Base-by-base conservation (phyloP, 2,797 vertebrate genomes). In the Poecilia velifera region DNA sequence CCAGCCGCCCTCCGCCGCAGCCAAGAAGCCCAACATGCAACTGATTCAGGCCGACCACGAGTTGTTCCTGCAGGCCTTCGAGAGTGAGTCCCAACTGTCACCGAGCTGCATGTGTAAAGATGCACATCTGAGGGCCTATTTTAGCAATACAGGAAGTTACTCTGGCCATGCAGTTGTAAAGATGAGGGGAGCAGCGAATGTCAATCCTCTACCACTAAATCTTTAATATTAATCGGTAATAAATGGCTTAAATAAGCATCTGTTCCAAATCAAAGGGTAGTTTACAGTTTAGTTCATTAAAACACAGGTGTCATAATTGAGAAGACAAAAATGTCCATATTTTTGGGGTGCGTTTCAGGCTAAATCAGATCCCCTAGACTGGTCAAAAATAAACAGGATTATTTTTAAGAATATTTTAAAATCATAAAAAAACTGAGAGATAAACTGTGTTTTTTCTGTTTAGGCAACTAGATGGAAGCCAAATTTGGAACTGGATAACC, bases 31-130 rank as follows among this genome's bases (percentile, higher is more conserved):
- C 92, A 98, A 96, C 94, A 97, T 97, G 96, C 97, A 98, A 87
- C 96, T 97, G 88, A 93, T 97, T 82, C 97, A 97, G 95, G 97
- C 97, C 91, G 98, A 98, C 96, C 98, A 98, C 94, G 97, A 98
- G 95, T 95, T 99, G 87, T 98, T 98, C 96, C 95, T 99, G 80
- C 97, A 98, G 96, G 97, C 97, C 94, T 99, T 99, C 92, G 97
- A 98, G 96, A 98, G 98, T 99, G 95, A 99, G 98, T 96, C 79
- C 1, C 76, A 8, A 41, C 81, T 82, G 68, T 79, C 47, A 77
- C n/a, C 71, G 6, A 76, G n/a, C 31, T 72, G n/a, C 41, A 31
- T 7, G 0, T 68, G 14, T 25, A n/a, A 51, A 57, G 1, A 72
- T 39, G 55, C 59, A 18, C 7, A 28, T 47, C 20, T 16, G 13